Evolutionary conservation across 2,888 invertebrate genomes (phyloP).

Genomic region (Seira ritae): DNA sequence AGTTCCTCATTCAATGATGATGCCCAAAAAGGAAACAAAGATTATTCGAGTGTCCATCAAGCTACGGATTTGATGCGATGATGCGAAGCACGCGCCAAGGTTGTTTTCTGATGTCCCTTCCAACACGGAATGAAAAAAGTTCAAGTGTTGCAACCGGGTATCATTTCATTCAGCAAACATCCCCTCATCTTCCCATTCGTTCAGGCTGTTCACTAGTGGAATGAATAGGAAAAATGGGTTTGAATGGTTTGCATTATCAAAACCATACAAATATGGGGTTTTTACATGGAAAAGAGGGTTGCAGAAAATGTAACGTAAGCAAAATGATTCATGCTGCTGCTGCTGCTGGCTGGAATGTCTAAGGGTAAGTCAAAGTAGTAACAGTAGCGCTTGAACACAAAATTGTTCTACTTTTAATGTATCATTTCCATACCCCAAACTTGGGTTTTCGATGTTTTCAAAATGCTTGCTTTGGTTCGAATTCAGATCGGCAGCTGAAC

Average conservation of each 20-base stretch:
- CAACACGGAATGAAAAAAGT: constrained; percentile 43
- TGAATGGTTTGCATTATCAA: background rate
- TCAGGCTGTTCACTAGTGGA: background rate
- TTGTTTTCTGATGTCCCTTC: constrained; percentile 27
- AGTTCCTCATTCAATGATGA: no score
- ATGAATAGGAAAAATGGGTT: background rate
- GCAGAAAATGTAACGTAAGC: background rate
- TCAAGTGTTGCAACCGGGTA: constrained; percentile 29
- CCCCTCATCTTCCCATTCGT: constrained; percentile 18
- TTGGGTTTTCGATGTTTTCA: background rate
- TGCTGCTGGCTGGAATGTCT: background rate
- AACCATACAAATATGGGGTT: background rate
- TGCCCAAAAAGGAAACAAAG: no score
- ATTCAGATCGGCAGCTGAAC: background rate
- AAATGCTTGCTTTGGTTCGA: background rate
- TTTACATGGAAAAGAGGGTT: background rate
- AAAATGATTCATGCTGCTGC: constrained; percentile 6
- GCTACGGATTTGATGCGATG: background rate
- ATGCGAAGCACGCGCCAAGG: constrained; percentile 1
- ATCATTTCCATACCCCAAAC: background rate
- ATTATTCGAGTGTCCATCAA: no score
- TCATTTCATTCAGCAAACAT: constrained; percentile 36
- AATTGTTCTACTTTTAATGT: constrained; percentile 3
- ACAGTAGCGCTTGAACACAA: background rate
- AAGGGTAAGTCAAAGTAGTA: background rate